Conservation (phyloP, 2,888 invertebrate species). For the Hecatera dysodea region DNA sequence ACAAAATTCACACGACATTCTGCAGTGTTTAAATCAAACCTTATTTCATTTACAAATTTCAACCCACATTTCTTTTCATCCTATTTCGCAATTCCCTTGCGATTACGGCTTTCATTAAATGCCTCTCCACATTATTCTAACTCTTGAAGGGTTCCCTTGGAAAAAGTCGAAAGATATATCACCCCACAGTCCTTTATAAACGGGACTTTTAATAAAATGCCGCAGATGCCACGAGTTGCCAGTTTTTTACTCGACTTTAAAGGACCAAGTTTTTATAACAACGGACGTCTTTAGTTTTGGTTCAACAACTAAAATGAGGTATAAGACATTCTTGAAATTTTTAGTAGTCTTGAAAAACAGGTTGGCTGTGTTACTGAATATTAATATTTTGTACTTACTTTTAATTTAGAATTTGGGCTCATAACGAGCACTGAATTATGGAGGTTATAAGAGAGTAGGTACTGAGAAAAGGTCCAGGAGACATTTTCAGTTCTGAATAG, state of each 20-base stretch:
- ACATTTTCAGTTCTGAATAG: neutral
- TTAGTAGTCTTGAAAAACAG: conserved; percentile 12
- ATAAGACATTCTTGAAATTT: conserved; percentile 26
- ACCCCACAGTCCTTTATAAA: conserved; percentile 9
- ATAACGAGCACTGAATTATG: conserved; percentile 16
- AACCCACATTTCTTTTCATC: neutral
- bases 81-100: conserved; percentile 36
- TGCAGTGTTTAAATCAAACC: neutral
- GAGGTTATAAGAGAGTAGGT: neutral
- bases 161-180: conserved; percentile 40
- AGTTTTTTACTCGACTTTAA: conserved; percentile 19
- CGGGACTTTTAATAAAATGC: conserved; percentile 43
- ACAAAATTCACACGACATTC: neutral
- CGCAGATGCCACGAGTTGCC: conserved; percentile 13
- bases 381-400: conserved; percentile 5
- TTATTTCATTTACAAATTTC: neutral
- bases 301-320: conserved; percentile 14
- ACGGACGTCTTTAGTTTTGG: conserved; percentile 23
- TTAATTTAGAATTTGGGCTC: neutral
- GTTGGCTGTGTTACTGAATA: conserved; percentile 1
- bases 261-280: conserved; percentile 33
- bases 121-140: conserved; percentile 35
- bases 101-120: conserved; percentile 41
- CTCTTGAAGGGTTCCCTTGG: conserved; percentile 19
- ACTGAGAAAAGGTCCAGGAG: neutral